A percentile compares a stretch with the other conserved stretches of the same genome.
phyloP scores from a whole-genome alignment of 2,113 vertebrate genomes.

The Rhinolophus ferrumequinum region DNA sequence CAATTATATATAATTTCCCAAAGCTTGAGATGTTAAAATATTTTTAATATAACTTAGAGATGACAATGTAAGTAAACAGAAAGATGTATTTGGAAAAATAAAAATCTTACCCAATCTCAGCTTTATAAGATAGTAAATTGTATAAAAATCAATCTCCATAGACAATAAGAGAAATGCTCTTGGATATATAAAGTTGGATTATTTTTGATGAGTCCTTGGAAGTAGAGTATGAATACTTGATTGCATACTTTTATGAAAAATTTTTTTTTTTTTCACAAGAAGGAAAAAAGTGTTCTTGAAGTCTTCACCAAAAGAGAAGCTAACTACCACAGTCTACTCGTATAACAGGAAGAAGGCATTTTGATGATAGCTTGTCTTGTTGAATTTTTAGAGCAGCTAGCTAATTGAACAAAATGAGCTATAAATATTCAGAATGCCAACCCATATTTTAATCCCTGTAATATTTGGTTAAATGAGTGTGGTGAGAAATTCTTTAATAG shows the following conservation, averaged over 20 bases:
- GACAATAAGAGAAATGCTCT: neutral
- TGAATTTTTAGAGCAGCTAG: constrained; percentile 42
- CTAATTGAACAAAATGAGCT: constrained; percentile 34
- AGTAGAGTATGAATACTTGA: neutral
- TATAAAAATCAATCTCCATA: neutral
- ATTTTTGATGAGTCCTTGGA: neutral
- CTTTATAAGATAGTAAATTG: neutral
- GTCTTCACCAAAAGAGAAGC: neutral
- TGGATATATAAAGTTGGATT: neutral
- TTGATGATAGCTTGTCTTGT: constrained; percentile 9
- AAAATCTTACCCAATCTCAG: neutral
- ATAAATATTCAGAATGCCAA: constrained; percentile 56
- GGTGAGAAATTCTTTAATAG: neutral
- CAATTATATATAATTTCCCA: neutral
- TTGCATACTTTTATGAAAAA: constrained; percentile 2
- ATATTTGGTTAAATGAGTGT: constrained; percentile 31
- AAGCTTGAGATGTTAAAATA: neutral
- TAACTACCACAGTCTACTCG: neutral
- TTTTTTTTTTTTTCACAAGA: neutral
- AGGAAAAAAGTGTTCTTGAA: neutral
- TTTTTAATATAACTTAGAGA: neutral
- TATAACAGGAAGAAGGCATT: neutral
- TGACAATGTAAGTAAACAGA: neutral
- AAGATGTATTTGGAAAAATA: neutral
- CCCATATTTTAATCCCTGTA: constrained; percentile 21